phyloP scores from a whole-genome alignment of 2,797 vertebrate genomes.

The Pteronotus mesoamericanus region DNA sequence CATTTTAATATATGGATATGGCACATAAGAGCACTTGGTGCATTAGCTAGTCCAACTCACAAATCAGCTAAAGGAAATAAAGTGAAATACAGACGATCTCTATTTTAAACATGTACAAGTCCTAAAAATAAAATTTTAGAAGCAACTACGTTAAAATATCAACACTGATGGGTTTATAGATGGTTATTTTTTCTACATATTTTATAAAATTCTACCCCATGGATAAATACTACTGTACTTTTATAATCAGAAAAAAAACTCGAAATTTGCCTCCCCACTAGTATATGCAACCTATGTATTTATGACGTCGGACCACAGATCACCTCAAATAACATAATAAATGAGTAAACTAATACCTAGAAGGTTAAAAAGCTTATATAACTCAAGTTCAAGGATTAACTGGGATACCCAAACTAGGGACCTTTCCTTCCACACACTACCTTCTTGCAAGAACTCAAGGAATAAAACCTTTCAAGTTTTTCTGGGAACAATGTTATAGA shows the following conservation, averaged over 20 bases:
- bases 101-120: not conserved
- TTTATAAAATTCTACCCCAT: not conserved
- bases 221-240: not conserved
- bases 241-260: not conserved
- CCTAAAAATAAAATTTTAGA: conserved; percentile 20
- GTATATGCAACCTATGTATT: not conserved
- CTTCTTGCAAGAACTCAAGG: not conserved
- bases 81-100: not conserved
- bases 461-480: not conserved
- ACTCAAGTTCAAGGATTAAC: not conserved
- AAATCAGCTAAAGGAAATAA: not conserved
- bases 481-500: not conserved
- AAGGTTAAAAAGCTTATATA: not conserved
- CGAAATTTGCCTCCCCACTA: not conserved
- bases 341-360: not conserved
- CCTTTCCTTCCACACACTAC: not conserved
- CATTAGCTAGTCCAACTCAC: not conserved
- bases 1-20: not conserved
- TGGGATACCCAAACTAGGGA: not conserved
- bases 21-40: not conserved
- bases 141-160: not conserved
- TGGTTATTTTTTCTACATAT: not conserved
- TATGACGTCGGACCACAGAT: not conserved
- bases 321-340: not conserved
- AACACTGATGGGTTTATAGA: not conserved